Evolutionary conservation across 2,888 invertebrate genomes (phyloP), one percentile per base, ranked within the genome.

Genomic region (Amphipoea lucens): DNA sequence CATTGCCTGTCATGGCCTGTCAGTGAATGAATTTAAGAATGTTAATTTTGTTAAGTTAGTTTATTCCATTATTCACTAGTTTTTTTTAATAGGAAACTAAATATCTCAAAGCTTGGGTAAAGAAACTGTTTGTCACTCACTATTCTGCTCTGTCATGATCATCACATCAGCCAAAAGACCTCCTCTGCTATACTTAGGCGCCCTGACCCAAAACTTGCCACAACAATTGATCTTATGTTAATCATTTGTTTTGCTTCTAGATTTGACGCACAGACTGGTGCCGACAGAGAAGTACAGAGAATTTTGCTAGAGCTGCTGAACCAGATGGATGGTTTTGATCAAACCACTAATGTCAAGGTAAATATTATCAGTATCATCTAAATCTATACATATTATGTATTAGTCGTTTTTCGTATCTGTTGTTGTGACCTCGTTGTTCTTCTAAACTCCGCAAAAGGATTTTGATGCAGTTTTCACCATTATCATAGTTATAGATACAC

Each of bases 251-350:
- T 74, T 77, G 74, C 45, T 88, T 93, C 76, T 86, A 97, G 97
- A 92, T 99, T 99, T 95, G 99, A 99, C 96, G 99, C 99, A 4
- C 99, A 99, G 95, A 99, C 99, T 84, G 99, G 99, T 91, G 99
- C 99, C 74, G 99, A 99, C 97, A 97, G 99, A 91, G 99, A 99
- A 96, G 99, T 99, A 0, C 99, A 99, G 94, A 98, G 99, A 96
- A 99, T 99, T 95, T 96, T 99, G 51, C 97, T 99, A 40, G 99
- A 99, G 93, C 97, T 99, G 78, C 97, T 99, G 12, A 99, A 99
- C 97, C 99, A 99, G 96, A 99, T 99, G 99, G 99, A 99, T 96
- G 99, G 99, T 74, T 99, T 99, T 94, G 99, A 99, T 96, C 99
- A 99, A 96, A 99, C 99, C 2, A 99, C 99, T n/a, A 99, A 99